phyloP scores from a whole-genome alignment of 2,113 vertebrate genomes.

The Puffinus mauretanicus region DNA sequence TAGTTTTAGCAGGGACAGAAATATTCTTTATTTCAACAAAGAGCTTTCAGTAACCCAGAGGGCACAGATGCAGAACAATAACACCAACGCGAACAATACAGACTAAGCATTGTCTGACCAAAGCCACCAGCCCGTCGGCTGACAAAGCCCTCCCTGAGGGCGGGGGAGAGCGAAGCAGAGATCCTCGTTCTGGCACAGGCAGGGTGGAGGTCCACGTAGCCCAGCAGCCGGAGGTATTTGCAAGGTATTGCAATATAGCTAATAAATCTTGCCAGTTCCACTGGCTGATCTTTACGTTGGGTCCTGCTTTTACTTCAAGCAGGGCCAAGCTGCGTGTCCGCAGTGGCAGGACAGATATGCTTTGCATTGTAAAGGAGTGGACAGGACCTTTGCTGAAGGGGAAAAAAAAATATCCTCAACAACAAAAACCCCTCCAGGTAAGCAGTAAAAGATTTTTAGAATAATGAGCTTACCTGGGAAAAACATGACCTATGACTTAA shows the following conservation, averaged over 20 bases:
- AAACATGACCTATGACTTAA: neutral
- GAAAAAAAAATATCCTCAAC: neutral
- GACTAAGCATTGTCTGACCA: neutral
- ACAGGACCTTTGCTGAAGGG: neutral
- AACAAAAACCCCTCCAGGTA: neutral
- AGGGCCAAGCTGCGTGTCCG: neutral
- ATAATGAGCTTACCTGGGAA: conserved; percentile 15
- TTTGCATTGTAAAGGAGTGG: neutral
- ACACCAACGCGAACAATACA: neutral
- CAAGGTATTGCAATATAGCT: neutral
- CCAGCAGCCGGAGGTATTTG: neutral
- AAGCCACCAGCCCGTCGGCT: neutral
- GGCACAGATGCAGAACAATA: conserved; percentile 15
- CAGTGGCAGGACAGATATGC: neutral
- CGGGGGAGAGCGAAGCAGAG: neutral
- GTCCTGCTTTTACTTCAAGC: neutral
- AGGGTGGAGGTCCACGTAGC: neutral
- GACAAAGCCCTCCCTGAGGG: neutral
- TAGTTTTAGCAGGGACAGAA: neutral
- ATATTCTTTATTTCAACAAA: neutral
- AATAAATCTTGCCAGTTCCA: neutral
- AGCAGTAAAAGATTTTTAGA: neutral
- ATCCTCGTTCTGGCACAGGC: neutral
- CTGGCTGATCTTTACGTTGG: neutral
- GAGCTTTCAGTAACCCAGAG: neutral